These are phyloP conservation scores for Spicauda simplicius DNA, from an alignment of 2,888 invertebrate genomes.

Conservation along the genomic window DNA sequence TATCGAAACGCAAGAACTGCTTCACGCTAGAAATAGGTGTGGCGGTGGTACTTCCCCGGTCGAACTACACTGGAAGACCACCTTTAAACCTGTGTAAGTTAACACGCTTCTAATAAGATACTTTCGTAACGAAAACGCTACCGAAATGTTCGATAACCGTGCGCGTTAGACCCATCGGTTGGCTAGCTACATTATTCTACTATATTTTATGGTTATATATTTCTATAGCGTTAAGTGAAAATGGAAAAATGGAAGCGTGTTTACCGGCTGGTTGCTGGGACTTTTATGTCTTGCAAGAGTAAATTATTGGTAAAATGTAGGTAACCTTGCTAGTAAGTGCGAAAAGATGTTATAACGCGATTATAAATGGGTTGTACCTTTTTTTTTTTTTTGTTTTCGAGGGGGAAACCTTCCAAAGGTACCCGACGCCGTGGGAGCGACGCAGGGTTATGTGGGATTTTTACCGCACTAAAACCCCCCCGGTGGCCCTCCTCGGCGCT, in stretches of 20 bases:
- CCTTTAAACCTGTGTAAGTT: too few species aligned
- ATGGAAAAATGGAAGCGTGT: conserved; percentile 16
- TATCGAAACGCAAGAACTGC: too few species aligned
- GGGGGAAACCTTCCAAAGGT: too few species aligned
- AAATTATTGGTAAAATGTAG: background rate
- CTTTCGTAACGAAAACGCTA: background rate
- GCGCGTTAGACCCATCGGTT: conserved; percentile 6
- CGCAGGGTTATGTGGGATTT: too few species aligned
- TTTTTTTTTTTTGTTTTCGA: too few species aligned
- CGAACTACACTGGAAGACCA: too few species aligned
- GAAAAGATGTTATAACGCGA: background rate
- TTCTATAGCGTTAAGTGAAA: conserved; percentile 15
- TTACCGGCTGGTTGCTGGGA: background rate
- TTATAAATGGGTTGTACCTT: background rate
- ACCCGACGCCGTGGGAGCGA: too few species aligned
- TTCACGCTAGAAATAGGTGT: too few species aligned
- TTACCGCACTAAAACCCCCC: too few species aligned
- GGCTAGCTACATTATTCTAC: conserved; percentile 16
- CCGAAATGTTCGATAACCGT: background rate
- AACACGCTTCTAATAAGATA: too few species aligned
- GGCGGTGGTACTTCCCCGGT: too few species aligned
- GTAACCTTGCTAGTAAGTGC: background rate
- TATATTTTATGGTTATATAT: conserved; percentile 24
- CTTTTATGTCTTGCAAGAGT: background rate
- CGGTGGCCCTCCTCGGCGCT: too few species aligned